Base-by-base conservation (phyloP, 2,888 invertebrate species). In the Prionchulus punctatus region DNA sequence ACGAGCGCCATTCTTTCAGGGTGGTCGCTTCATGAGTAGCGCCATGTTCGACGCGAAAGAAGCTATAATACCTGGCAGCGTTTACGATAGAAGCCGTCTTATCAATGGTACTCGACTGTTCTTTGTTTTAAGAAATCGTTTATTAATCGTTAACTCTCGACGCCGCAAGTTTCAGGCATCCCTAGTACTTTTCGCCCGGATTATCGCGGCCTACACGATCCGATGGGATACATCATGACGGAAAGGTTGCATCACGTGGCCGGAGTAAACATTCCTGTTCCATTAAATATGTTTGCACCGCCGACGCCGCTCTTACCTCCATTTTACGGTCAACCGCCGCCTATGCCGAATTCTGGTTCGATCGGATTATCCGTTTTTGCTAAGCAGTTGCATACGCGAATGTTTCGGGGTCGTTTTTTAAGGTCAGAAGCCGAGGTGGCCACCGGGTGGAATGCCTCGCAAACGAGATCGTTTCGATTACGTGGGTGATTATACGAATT, bases 31-130 rank as follows among this genome's bases (percentile, higher is more conserved):
- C 72, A 94, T 96, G 94, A 87, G 86, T 56, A 90, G 87, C 28
- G 86, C 89, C 30, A 90, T 91, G 82, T 94, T 89, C 73, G 91
- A 92, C 75, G 94, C 94, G 21, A 80, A 92, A 62, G 92, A 94
- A 73, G 90, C 89, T 2, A 79, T 92, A 73, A 85, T 90, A 55
- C 90, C 91, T 0, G 91, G 91, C 27, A 88, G 89, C 21, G 82
- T 89, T 31, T 92, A 92, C 74, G 90, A 90, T 73, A 80, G 89
- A 57, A 52, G 53, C 25, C 50, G 59, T n/a, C 42, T 45, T 23
- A 4, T 53, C 45, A 53, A 53, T 21, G 43, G 43, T 49, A 36
- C 18, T 36, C 36, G 18, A 36, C n/a, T n/a, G 36, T 36, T 36
- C 18, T 36, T 36, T 36, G 7, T 45, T 45, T 23, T n/a, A 45